Conservation (phyloP, 2,113 vertebrate genomes). For the Dipodomys stephensi region DNA sequence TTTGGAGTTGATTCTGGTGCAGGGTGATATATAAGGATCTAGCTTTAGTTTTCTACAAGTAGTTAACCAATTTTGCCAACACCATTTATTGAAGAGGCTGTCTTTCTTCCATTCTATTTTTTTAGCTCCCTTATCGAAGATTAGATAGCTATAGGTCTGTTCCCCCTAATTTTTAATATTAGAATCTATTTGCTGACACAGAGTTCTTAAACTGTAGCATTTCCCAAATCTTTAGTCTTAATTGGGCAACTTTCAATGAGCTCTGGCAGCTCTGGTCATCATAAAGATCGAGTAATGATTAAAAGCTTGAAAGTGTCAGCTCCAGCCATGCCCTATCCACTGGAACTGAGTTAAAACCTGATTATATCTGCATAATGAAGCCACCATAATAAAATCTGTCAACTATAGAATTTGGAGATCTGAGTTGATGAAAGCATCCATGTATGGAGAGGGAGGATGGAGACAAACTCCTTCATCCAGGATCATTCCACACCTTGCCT, state of each 20-base stretch:
- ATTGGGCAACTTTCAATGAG: neutral
- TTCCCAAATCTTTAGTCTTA: neutral
- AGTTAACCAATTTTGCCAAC: no score
- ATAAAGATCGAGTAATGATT: neutral
- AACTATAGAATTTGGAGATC: neutral
- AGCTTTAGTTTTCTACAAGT: no score
- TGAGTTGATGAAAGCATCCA: neutral
- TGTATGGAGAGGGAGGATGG: neutral
- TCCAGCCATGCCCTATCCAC: neutral
- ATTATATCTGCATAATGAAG: neutral
- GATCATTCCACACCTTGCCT: no score
- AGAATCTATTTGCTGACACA: neutral
- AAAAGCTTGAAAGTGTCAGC: neutral
- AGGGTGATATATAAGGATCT: no score
- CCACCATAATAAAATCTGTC: neutral
- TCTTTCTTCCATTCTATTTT: no score
- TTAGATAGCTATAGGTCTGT: neutral
- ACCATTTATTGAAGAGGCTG: no score
- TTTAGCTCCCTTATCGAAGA: no score
- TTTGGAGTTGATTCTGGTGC: no score
- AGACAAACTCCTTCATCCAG: neutral
- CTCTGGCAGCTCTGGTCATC: neutral
- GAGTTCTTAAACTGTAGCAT: neutral
- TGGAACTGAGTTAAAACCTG: neutral
- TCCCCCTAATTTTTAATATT: neutral